These are phyloP conservation scores for Silurus lanzhouensis DNA, from an alignment of 2,797 vertebrate species.

Conservation along the genomic window DNA sequence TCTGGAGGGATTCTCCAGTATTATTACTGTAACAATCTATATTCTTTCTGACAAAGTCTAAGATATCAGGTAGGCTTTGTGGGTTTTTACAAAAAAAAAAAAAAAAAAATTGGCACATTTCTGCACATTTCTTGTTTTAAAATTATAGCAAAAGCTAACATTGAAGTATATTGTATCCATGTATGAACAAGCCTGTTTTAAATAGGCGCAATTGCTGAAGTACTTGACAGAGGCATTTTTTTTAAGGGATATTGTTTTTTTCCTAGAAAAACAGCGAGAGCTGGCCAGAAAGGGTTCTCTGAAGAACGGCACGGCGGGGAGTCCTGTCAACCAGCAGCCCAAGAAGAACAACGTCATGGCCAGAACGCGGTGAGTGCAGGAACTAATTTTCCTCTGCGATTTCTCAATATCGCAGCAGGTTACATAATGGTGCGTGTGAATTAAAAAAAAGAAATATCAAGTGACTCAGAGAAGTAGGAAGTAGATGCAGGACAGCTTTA, in stretches of 20 bases:
- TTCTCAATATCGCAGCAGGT: background rate
- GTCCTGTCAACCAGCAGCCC: constrained; percentile 96
- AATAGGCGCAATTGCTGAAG: background rate
- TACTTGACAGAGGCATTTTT: background rate
- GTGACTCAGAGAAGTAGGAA: background rate
- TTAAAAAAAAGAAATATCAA: background rate
- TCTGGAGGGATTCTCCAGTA: background rate
- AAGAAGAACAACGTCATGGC: constrained; percentile 99
- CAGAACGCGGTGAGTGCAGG: constrained; percentile 86
- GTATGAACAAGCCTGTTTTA: constrained; percentile 1
- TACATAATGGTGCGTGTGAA: constrained; percentile 20
- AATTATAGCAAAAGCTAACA: background rate
- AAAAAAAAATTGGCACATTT: too few relatives aligned
- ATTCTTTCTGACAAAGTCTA: background rate
- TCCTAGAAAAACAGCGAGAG: constrained; percentile 95
- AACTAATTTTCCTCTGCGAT: background rate
- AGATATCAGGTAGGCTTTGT: background rate
- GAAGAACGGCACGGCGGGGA: constrained; percentile 90
- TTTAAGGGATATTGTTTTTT: background rate
- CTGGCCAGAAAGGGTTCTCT: constrained; percentile 92
- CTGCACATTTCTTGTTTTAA: background rate
- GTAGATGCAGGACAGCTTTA: background rate
- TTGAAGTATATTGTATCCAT: background rate
- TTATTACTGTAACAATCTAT: background rate
- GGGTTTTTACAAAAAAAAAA: background rate